Percentiles rank a stretch among this genome's conserved stretches.
These are phyloP conservation scores for Nannospalax galili DNA, from an alignment of 2,113 vertebrate genomes.

Conservation along the genomic window DNA sequence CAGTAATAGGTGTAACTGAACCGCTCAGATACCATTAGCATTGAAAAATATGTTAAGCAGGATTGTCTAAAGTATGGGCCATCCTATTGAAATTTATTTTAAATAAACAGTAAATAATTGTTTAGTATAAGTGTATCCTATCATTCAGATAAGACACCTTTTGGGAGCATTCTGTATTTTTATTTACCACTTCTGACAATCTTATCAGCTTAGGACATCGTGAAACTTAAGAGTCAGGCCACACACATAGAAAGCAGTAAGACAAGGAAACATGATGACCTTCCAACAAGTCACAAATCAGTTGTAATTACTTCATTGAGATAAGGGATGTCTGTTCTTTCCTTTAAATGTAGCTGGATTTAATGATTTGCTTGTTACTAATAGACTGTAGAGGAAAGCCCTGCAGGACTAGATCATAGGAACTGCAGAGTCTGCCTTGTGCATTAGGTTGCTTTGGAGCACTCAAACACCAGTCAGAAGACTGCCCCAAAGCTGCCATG, in stretches of 20 bases:
- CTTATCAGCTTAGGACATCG: neutral
- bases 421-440: neutral
- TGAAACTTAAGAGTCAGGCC: neutral
- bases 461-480: neutral
- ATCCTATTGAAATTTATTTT: slow-evolving; percentile 22
- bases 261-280: neutral
- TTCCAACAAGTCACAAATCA: neutral
- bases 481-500: neutral
- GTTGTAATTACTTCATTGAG: neutral
- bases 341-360: neutral
- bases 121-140: neutral
- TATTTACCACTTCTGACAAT: slow-evolving; percentile 36
- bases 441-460: neutral
- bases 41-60: neutral
- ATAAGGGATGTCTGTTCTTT: neutral
- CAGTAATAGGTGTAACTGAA: neutral
- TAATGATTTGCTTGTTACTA: slow-evolving; percentile 9
- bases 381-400: neutral
- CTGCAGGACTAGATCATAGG: neutral
- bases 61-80: neutral
- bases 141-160: slow-evolving; percentile 31
- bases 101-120: neutral
- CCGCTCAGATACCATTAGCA: neutral
- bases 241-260: neutral
- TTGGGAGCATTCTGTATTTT: neutral